These are phyloP conservation scores for Bambusicola thoracicus DNA, from an alignment of 2,113 vertebrate genomes.

Conservation along the genomic window DNA sequence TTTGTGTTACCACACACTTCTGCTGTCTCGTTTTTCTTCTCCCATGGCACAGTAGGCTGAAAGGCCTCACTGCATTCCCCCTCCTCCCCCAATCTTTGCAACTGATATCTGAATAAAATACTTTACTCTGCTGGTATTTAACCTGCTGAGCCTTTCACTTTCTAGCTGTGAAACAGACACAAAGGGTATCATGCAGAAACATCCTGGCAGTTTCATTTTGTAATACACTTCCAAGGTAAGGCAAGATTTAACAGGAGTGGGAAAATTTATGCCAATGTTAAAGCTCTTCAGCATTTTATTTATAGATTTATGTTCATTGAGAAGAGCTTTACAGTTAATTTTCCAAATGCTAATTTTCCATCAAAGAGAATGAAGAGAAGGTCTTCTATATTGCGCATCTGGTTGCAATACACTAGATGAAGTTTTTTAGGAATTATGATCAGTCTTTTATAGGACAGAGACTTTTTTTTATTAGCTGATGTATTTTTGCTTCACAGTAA, in stretches of 20 bases:
- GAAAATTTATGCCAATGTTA: constrained; percentile 18
- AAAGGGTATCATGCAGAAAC: constrained; percentile 58
- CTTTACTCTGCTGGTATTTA: constrained; percentile 71
- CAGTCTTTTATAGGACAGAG: background rate
- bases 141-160: constrained; percentile 72
- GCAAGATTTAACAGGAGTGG: constrained; percentile 32
- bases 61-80: constrained; percentile 56
- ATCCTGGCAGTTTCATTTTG: constrained; percentile 54
- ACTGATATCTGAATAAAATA: constrained; percentile 75
- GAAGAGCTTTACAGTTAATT: background rate
- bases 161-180: constrained; percentile 68
- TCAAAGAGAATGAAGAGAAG: background rate
- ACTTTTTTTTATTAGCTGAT: background rate
- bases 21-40: constrained; percentile 74
- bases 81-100: constrained; percentile 60
- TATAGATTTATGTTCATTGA: background rate
- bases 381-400: background rate
- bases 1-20: constrained; percentile 77
- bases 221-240: constrained; percentile 54
- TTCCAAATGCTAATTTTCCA: background rate
- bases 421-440: background rate
- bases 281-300: background rate
- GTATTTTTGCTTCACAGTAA: background rate
- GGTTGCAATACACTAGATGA: background rate
- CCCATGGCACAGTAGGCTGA: constrained; percentile 67